phyloP scores from a whole-genome alignment of 2,113 vertebrate genomes.

The Triplophysa dalaica region DNA sequence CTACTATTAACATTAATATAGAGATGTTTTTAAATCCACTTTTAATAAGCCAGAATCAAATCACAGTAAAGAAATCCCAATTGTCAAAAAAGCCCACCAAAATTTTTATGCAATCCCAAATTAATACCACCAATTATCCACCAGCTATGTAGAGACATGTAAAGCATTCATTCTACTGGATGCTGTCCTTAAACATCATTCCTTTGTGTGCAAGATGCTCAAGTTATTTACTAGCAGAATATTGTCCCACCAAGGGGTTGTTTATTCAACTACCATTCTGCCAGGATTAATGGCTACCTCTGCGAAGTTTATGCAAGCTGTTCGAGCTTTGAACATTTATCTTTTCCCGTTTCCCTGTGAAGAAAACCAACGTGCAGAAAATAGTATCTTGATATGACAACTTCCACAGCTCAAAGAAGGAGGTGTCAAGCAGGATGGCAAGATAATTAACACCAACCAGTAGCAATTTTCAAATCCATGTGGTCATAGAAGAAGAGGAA shows the following conservation, averaged over 20 bases:
- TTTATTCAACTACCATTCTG: constrained; percentile 45
- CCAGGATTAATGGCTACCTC: constrained; percentile 68
- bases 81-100: constrained; percentile 20
- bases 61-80: constrained; percentile 4
- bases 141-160: constrained; percentile 10
- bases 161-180: constrained; percentile 33
- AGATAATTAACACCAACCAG: constrained; percentile 75
- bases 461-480: constrained; percentile 74
- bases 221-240: constrained; percentile 54
- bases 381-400: constrained; percentile 73
- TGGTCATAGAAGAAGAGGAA: constrained; percentile 66
- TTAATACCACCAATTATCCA: constrained; percentile 44
- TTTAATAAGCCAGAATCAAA: constrained; percentile 15
- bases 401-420: constrained; percentile 64
- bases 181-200: constrained; percentile 22
- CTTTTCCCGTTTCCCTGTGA: constrained; percentile 54
- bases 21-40: neutral
- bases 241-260: constrained; percentile 45
- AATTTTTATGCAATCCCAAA: constrained; percentile 21
- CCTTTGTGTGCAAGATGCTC: constrained; percentile 25
- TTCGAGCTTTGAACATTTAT: constrained; percentile 55
- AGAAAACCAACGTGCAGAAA: constrained; percentile 70
- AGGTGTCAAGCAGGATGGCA: constrained; percentile 72
- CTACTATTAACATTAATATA: neutral
- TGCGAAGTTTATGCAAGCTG: constrained; percentile 67